A percentile compares a stretch with the other conserved stretches of the same genome.
Evolutionary conservation across 2,797 vertebrate species (phyloP).

Genomic region (Clangula hyemalis): DNA sequence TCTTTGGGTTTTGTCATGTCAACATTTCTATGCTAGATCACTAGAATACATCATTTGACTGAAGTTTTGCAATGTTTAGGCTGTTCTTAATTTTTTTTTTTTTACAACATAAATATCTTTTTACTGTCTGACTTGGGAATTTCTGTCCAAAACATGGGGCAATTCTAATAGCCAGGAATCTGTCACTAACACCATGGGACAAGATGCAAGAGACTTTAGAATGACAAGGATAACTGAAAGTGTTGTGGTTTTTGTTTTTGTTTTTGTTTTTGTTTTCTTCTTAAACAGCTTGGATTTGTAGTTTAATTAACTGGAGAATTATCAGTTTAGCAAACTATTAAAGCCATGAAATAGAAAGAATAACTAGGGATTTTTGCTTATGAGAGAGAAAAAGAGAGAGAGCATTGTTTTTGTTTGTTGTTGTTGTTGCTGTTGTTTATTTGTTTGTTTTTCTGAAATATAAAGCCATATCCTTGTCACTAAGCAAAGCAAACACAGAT

Average conservation of each 20-base stretch:
- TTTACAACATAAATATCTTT: constrained; percentile 10
- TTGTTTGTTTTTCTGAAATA: background rate
- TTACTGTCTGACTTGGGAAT: background rate
- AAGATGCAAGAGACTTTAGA: background rate
- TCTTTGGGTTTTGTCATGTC: constrained; percentile 33
- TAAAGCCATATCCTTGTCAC: background rate
- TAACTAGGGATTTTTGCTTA: background rate
- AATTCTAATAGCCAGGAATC: background rate
- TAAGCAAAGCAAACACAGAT: rapidly evolving
- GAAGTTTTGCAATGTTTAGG: background rate
- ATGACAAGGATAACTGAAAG: background rate
- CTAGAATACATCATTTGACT: background rate
- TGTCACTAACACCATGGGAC: background rate
- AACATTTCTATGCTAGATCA: constrained; percentile 22
- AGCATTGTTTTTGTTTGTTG: too few species aligned
- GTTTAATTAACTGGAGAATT: background rate
- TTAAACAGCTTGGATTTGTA: background rate
- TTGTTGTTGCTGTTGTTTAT: too few species aligned
- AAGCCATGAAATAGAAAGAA: background rate
- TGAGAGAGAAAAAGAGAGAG: too few species aligned
- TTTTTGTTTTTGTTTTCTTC: too few species aligned
- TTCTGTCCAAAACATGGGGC: background rate
- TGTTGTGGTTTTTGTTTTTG: too few species aligned
- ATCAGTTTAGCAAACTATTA: background rate
- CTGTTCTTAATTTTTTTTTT: background rate